Percentiles rank a stretch among this genome's conserved stretches.
Conservation (phyloP, 2,113 vertebrate genomes). For the Terrapene triunguis region DNA sequence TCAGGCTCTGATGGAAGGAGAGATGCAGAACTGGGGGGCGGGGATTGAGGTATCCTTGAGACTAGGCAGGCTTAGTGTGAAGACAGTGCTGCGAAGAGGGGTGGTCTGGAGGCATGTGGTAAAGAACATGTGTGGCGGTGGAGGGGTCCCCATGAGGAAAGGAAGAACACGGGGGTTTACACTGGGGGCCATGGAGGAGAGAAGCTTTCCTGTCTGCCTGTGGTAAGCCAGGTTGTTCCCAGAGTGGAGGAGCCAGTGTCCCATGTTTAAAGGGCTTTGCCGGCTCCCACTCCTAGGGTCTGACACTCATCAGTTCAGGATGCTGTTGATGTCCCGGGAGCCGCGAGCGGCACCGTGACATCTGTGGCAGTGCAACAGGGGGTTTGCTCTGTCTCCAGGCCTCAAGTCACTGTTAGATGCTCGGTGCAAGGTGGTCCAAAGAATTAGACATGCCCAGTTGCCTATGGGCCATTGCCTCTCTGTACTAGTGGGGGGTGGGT, state of each 20-base stretch:
- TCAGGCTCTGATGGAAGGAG: rapidly evolving
- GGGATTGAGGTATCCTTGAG: background rate
- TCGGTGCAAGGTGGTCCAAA: background rate
- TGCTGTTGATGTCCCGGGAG: background rate
- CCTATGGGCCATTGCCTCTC: background rate
- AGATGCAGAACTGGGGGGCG: background rate
- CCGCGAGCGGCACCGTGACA: background rate
- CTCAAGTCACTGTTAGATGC: background rate
- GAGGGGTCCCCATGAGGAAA: background rate
- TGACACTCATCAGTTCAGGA: background rate
- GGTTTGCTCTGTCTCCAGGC: background rate
- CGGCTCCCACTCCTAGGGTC: rapidly evolving
- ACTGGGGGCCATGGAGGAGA: background rate
- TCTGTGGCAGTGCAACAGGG: background rate
- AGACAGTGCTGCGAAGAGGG: background rate
- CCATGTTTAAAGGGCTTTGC: background rate
- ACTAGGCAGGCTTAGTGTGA: background rate
- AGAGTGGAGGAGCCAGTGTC: background rate
- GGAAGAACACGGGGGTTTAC: background rate
- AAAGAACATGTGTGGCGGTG: background rate
- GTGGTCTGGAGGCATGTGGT: background rate
- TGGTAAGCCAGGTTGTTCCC: background rate
- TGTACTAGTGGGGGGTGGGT: background rate
- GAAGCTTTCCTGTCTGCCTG: background rate
- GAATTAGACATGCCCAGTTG: background rate